Evolutionary conservation across 2,113 vertebrate species (phyloP), one percentile per base, ranked within the genome.

Genomic region (Theristicus caerulescens): DNA sequence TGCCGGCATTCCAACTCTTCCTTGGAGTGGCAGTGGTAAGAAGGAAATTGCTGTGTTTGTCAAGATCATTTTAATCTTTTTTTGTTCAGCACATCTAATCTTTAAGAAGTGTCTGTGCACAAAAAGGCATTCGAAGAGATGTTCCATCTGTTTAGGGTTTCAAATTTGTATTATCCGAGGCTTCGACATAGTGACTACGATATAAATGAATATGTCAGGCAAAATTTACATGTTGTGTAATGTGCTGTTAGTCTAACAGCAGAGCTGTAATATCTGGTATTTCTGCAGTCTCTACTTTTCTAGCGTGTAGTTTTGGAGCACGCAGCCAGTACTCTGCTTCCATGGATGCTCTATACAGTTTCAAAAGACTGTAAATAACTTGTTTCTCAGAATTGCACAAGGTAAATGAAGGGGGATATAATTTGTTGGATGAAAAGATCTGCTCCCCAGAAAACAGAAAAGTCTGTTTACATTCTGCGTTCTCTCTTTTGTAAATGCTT

Each of bases 1-100:
- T 8, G 99, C 99, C 31, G 99, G 99, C 47, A 99, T 99, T 77
- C 99, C 99, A 8, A 99, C 99, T 11, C 98, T 99, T 58, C 99
- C 99, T 5, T 99, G 99, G 99, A 99, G 99, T 26, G 99, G 99
- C 94, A 92, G 96, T 93, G 99, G 99, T 99, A 97, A 97, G 98
- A 77, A 95, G 61, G 47, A 70, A 67, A 42, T 80, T 40, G 3
- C 61, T 82, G 51, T 78, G 7, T 79, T 93, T 69, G 32, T 81
- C 52, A 83, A 46, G 21, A 76, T 20, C 17, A 18, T n/a, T 49
- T 46, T 46, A 2, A 24, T 42, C 4, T 9, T 54, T 52, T 32
- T 38, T 47, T 19, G 54, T 71, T 29, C 42, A 55, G 4, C 20
- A 4, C 6, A 3, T 22, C 25, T 27, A 3, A 26, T 61, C 27